Evolutionary conservation across 2,888 invertebrate genomes (phyloP), one percentile per base, ranked within the genome.

Genomic region (Parnassius mnemosyne): DNA sequence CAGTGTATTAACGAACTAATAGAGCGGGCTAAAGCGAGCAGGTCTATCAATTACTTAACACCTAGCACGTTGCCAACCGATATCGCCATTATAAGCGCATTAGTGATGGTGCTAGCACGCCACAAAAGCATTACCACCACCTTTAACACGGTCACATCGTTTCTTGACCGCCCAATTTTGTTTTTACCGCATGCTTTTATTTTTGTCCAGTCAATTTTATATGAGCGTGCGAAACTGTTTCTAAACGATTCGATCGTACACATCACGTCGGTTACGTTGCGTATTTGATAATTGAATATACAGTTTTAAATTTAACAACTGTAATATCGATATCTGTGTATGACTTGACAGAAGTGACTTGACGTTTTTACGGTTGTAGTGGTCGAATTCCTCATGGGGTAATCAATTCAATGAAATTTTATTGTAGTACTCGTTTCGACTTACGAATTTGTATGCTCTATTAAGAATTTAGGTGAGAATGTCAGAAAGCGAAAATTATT

Each of bases 111-210:
- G 77, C 72, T 74, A 76, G 83, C 90, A 90, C 89, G 90, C 88
- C 77, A 90, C 87, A 79, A 71, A 76, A 72, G 77, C 89, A 90
- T 90, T 90, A 89, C 84, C 73, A 76, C 71, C 77, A 78, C 75
- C 78, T 77, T 79, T 89, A 89, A 89, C 89, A 88, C 90, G 90
- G 90, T 90, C 87, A 89, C 87, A 81, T 82, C 78, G 76, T 84
- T 87, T 86, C 80, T 83, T 75, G 75, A 75, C 79, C 81, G 82
- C 83, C 88, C 84, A 88, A 89, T 87, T 87, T 85, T 71, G 73
- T 81, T 83, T 61, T 83, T 81, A 83, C 83, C 79, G 77, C 78
- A 80, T 75, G 79, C 75, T 80, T 77, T 74, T 73, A 73, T 75
- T 79, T 74, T 74, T 66, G 71, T 65, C 62, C 66, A 74, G 78